Conservation (phyloP, 2,797 vertebrate species). For the Sarcophilus harrisii region DNA sequence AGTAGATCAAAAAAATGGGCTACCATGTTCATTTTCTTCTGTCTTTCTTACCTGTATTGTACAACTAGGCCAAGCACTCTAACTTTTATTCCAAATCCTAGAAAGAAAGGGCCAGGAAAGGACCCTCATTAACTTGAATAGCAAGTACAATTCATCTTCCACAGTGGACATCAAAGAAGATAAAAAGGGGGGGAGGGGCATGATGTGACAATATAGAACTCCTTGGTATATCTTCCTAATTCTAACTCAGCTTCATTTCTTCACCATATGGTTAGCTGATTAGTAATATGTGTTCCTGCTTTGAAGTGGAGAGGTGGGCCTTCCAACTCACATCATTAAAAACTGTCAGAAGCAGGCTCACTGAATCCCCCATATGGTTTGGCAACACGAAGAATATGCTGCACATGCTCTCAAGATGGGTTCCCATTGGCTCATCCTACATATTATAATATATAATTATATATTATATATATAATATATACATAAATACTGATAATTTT, state of each 20-base stretch:
- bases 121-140: not conserved
- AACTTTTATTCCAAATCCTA: no score
- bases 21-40: not conserved
- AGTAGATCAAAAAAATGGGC: not conserved
- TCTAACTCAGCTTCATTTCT: not conserved
- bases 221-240: not conserved
- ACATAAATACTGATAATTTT: not conserved
- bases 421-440: not conserved
- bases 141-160: not conserved
- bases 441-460: not conserved
- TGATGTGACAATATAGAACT: not conserved
- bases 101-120: not conserved
- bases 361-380: not conserved
- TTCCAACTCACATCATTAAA: not conserved
- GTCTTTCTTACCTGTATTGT: not conserved
- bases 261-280: not conserved
- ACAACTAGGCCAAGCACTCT: not conserved
- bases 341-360: not conserved
- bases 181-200: not conserved
- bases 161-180: not conserved
- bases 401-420: not conserved
- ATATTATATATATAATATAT: no score
- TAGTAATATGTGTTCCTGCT: not conserved
- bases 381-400: not conserved
- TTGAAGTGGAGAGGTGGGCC: not conserved